Evolutionary conservation across 2,113 vertebrate species (phyloP), one percentile per base, ranked within the genome.

Genomic region (Vidua chalybeata): DNA sequence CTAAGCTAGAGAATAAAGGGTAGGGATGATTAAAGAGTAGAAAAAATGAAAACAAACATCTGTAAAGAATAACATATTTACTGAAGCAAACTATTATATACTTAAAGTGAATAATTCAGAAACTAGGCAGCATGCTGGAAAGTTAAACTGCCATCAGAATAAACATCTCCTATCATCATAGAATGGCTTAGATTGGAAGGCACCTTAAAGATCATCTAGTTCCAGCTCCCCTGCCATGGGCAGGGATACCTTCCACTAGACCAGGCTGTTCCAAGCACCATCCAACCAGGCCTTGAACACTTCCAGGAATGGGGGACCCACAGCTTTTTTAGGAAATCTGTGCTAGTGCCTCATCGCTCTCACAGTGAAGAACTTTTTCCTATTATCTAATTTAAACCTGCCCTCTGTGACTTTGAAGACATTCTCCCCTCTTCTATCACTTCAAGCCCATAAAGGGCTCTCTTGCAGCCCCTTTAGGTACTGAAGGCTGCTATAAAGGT

Each of bases 111-210:
- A 28, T 19, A 33, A 35, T 37, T 81, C 31, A 48, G 33, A 83
- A 82, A 33, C 16, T 6, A 67, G 31, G 45, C 41, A 82, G 66
- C 28, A 3, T 1, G 3, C n/a, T 62, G 49, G 23, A 76, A 45
- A 77, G n/a, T 26, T 0, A 7, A 1, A 1, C 1, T 39, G n/a
- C n/a, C 56, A 41, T 48, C 54, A 87, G 13, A 69, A n/a, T 2
- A 55, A 24, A 35, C 22, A 74, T n/a, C 45, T 22, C 23, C 39
- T 23, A 8, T 30, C 55, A 35, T 22, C n/a, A 55, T 0, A 22
- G 41, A 27, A 62, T 23, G 10, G 26, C 62, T 76, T 41, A 8
- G 14, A 10, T 11, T 69, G 41, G n/a, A 27, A 54, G 20, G 24
- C 9, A 61, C 8, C 30, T 48, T 3, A 55, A 62, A 27, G 8